phyloP scores from a whole-genome alignment of 1,140 invertebrate genomes.

The Trichonephila inaurata region DNA sequence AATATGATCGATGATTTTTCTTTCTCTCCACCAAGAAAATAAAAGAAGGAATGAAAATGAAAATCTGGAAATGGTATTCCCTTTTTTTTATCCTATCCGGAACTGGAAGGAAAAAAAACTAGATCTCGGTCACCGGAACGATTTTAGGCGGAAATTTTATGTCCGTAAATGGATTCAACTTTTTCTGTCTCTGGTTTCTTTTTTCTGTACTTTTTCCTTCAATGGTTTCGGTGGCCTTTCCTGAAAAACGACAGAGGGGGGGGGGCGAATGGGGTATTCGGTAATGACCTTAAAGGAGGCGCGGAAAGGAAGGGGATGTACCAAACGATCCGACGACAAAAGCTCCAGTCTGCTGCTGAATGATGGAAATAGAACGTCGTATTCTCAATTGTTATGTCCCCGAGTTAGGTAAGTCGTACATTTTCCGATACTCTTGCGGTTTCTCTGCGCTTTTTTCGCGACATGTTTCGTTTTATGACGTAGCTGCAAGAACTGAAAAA shows the following conservation, averaged over 20 bases:
- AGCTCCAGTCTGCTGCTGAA: neutral
- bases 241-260: neutral
- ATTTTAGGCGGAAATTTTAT: constrained; percentile 9
- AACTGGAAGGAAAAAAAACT: neutral
- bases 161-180: neutral
- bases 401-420: neutral
- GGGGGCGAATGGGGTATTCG: neutral
- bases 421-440: no score
- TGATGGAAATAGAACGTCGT: constrained; percentile 20
- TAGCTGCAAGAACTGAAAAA: no score
- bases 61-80: constrained; percentile 11
- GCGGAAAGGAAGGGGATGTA: neutral
- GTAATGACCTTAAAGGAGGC: constrained; percentile 3
- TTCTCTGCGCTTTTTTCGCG: no score
- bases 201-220: neutral
- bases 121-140: constrained; percentile 11
- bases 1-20: neutral
- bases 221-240: no score
- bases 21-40: neutral
- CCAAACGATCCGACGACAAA: constrained; percentile 19
- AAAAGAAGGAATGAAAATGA: neutral
- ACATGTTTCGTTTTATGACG: no score
- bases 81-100: neutral
- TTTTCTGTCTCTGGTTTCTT: constrained; percentile 13
- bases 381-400: neutral